Percentiles rank a stretch among this genome's conserved stretches.
Conservation (phyloP, 2,113 vertebrate genomes). For the Leucopsar rothschildi region DNA sequence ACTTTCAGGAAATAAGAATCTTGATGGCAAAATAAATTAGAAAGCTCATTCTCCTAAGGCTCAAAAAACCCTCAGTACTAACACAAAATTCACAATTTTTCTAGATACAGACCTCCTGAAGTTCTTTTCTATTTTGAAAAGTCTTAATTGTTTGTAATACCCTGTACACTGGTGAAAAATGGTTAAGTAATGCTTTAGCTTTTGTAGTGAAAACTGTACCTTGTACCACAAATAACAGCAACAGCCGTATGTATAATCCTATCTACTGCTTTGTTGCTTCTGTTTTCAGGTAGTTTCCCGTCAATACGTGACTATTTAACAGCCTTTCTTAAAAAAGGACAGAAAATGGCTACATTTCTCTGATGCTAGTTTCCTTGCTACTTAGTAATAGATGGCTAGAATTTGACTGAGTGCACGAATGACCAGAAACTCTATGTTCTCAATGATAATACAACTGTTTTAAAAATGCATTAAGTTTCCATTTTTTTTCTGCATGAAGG, state of each 20-base stretch:
- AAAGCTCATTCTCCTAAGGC: background rate
- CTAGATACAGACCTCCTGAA: background rate
- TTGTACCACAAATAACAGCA: background rate
- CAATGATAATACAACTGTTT: background rate
- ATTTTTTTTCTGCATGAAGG: background rate
- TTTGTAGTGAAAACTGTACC: background rate
- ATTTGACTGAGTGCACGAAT: background rate
- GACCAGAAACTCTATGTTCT: background rate
- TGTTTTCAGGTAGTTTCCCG: background rate
- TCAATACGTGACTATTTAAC: background rate
- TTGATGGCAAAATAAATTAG: background rate
- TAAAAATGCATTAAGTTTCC: background rate
- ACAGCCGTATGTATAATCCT: background rate
- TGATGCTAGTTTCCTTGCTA: background rate
- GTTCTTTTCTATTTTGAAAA: background rate
- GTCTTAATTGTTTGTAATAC: background rate
- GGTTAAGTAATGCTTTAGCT: background rate
- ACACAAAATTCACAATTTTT: background rate
- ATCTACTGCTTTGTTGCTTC: background rate
- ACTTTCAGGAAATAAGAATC: background rate
- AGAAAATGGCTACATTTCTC: background rate
- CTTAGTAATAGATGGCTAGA: background rate
- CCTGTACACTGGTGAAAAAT: background rate
- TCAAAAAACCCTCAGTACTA: background rate
- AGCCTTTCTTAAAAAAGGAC: background rate